Evolutionary conservation across 2,113 vertebrate species (phyloP).

Genomic region (Abramis brama): DNA sequence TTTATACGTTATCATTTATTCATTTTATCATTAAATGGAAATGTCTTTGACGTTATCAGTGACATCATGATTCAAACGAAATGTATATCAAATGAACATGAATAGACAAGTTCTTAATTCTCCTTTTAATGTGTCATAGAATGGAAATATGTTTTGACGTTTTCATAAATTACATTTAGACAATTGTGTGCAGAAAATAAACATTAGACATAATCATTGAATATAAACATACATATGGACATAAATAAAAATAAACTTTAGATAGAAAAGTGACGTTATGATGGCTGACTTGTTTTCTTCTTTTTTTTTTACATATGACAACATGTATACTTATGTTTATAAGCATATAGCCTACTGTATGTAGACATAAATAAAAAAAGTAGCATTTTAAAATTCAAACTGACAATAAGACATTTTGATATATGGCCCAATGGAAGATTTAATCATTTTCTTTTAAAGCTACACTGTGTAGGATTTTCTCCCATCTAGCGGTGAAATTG

Average conservation of each 20-base stretch:
- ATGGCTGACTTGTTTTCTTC: too few species aligned
- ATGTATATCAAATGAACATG: too few species aligned
- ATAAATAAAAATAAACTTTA: background rate
- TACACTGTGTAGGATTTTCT: too few species aligned
- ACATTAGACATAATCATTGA: background rate
- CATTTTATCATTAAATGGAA: background rate
- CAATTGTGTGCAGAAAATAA: background rate
- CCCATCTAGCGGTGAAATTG: too few species aligned
- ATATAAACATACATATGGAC: background rate
- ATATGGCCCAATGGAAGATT: too few species aligned
- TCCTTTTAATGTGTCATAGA: background rate
- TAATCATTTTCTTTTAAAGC: too few species aligned
- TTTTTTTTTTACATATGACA: background rate
- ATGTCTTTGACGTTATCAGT: background rate
- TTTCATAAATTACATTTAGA: background rate
- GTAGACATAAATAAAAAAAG: background rate
- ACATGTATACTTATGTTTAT: background rate
- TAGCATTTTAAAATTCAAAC: background rate
- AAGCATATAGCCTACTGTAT: background rate
- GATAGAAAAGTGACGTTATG: background rate
- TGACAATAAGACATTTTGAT: background rate
- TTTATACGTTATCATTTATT: background rate
- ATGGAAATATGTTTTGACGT: background rate
- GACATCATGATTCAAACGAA: too few species aligned
- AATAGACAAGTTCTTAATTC: too few species aligned